Conservation (phyloP, 2,797 vertebrate genomes). For the Centropyge bicolor region DNA sequence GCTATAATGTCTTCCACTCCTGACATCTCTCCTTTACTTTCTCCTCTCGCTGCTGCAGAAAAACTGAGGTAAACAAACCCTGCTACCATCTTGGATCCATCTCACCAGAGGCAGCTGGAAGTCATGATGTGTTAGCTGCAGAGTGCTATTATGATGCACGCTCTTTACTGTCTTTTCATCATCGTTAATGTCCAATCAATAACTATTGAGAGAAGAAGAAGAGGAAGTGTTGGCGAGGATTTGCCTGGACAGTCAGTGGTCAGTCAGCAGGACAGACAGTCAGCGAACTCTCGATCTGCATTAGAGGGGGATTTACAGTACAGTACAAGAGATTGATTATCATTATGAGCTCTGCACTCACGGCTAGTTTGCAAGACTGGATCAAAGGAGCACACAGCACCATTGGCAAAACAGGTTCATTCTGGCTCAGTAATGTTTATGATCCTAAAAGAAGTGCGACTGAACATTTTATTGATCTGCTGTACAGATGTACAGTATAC, state of each 20-base stretch:
- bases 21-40: constrained; percentile 28
- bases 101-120: constrained; percentile 28
- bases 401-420: neutral
- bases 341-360: constrained; percentile 43
- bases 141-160: constrained; percentile 17
- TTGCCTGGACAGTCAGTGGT: constrained; percentile 34
- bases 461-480: neutral
- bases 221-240: constrained; percentile 28
- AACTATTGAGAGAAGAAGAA: constrained; percentile 34
- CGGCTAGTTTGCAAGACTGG: constrained; percentile 7
- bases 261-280: too few relatives aligned
- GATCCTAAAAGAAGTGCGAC: neutral
- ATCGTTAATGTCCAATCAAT: constrained; percentile 50
- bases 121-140: constrained; percentile 7
- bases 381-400: constrained; percentile 47
- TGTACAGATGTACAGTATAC: neutral
- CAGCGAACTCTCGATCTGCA: constrained; percentile 35
- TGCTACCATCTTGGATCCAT: neutral
- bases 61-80: constrained; percentile 33
- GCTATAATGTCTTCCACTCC: constrained; percentile 12
- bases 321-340: constrained; percentile 61
- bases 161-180: constrained; percentile 36
- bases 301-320: constrained; percentile 65
- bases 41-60: constrained; percentile 1
- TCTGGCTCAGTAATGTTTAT: neutral